Evolutionary conservation across 1,140 invertebrate genomes (phyloP), one percentile per base, ranked within the genome.

Genomic region (Palaemon carinicauda): DNA sequence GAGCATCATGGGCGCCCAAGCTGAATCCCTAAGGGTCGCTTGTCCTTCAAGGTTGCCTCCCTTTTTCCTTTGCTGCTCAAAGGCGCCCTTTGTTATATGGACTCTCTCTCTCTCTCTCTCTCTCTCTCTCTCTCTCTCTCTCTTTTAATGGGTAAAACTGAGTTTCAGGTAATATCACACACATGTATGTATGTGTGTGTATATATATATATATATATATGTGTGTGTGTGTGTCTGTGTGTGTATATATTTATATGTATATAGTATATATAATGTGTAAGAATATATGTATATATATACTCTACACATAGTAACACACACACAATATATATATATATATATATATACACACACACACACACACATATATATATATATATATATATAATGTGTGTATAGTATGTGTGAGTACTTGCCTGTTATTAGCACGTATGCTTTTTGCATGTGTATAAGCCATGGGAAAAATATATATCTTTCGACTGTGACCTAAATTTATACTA

Each of bases 331-430:
- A 77, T 77, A 77, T 77, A 77, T 77, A 77, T n/a, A n/a, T 31
- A 77, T 77, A 52, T 77, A 77, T 52, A 77, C 51, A 51, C 19
- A 41, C 14, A 52, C 1, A 77, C 21, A 77, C 31, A 80, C n/a
- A 80, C 19, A 80, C 31, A 60, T 60, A 60, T 60, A 80, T 33
- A 80, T 24, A 60, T 60, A 60, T n/a, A n/a, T n/a, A n/a, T n/a
- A n/a, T n/a, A n/a, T n/a, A n/a, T n/a, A n/a, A n/a, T n/a, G n/a
- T n/a, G n/a, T n/a, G n/a, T n/a, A n/a, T n/a, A n/a, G n/a, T n/a
- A n/a, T n/a, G n/a, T n/a, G n/a, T n/a, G n/a, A n/a, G n/a, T n/a
- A n/a, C n/a, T n/a, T n/a, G n/a, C n/a, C n/a, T n/a, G n/a, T n/a
- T n/a, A n/a, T n/a, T n/a, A n/a, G n/a, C n/a, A n/a, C n/a, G n/a